Base-by-base conservation (phyloP, 2,888 invertebrate genomes). In the Hetaerina titia region DNA sequence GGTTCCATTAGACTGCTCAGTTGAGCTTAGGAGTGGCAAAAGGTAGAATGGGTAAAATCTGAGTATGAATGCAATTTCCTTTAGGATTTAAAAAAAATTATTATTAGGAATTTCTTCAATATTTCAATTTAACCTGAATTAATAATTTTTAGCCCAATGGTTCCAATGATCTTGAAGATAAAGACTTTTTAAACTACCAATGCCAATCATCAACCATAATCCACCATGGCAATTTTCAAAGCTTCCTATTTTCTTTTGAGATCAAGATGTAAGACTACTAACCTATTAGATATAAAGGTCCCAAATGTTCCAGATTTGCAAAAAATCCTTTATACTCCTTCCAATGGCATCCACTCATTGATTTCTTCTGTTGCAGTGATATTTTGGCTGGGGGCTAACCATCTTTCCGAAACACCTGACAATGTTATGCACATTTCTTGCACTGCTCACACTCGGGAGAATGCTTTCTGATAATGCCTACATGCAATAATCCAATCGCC, bases 381-480 rank as follows among this genome's bases (percentile, higher is more conserved):
- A 92, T 92, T 92, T 92, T 92, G 92, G 69, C 69, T 69, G 69
- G 69, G 92, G 92, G 92, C 92, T 92, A 19, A 45, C 56, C 92
- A 69, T 22, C 22, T 13, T 89, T 57, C 89, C 22, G 57, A 22
- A 56, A 89, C 64, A 56, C 11, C 63, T 31, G 69, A 92, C n/a
- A 22, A 56, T 92, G 56, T 57, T 22, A 56, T n/a, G 69, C 45
- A 56, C 64, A n/a, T 92, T 25, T 74, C 92, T n/a, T 63, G 58
- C 92, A 92, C 92, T 92, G 74, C 74, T 74, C 74, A 74, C 13
- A 25, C 25, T 92, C 4, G 13, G 69, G 19, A 92, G 92, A 92
- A 57, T 74, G 22, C 45, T 92, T 74, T 89, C 69, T 22, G n/a
- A 92, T 56, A 57, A 69, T n/a, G 56, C 22, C 19, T 69, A 69